phyloP scores from a whole-genome alignment of 2,888 invertebrate species.

The Arge pagana region DNA sequence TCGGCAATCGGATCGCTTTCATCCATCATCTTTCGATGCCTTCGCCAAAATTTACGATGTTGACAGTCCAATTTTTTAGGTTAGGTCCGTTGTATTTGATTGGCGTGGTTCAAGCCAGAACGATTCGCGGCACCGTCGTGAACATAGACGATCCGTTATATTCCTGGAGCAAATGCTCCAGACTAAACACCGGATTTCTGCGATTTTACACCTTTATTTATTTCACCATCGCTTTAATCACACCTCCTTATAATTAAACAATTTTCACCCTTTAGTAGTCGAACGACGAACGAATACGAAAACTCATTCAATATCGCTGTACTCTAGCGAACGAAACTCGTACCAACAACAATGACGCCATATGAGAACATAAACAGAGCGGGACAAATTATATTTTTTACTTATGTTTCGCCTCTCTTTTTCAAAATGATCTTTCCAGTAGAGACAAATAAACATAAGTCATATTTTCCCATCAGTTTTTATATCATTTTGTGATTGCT shows the following conservation, averaged over 20 bases:
- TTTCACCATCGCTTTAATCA: constrained; percentile 16
- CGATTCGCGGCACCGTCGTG: constrained; percentile 53
- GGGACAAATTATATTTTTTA: not conserved
- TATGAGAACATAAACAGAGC: not conserved
- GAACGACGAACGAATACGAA: too few species aligned
- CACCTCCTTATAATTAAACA: too few species aligned
- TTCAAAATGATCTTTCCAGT: too few species aligned
- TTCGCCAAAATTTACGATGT: not conserved
- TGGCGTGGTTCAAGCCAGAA: constrained; percentile 55
- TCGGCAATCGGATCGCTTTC: constrained; percentile 33
- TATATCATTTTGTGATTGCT: too few species aligned
- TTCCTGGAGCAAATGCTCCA: constrained; percentile 37
- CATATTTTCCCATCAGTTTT: too few species aligned
- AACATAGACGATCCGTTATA: constrained; percentile 48
- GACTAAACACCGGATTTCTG: constrained; percentile 4
- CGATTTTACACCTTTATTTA: not conserved
- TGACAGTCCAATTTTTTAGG: not conserved
- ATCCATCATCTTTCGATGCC: constrained; percentile 36
- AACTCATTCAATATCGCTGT: too few species aligned
- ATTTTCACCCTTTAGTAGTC: too few species aligned
- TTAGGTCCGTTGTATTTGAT: constrained; percentile 39
- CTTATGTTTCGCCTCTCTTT: too few species aligned
- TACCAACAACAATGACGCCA: too few species aligned
- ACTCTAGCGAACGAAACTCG: too few species aligned
- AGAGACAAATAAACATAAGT: too few species aligned